Base-by-base conservation (phyloP, 2,888 invertebrate species). In the Scotopteryx bipunctaria region DNA sequence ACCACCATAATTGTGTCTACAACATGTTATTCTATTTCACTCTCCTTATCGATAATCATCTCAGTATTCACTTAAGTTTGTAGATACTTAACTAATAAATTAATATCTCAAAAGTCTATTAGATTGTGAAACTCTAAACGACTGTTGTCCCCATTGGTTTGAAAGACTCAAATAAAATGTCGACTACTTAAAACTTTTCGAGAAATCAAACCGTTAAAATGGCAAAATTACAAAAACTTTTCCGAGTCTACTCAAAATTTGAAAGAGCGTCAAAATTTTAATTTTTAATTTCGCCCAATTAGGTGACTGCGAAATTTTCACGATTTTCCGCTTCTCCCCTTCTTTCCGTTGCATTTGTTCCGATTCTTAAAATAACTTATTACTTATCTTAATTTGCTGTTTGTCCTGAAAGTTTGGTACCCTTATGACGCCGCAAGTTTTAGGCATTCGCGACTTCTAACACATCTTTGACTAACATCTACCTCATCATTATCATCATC, bases 351-450 rank as follows among this genome's bases (percentile, higher is more conserved):
- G 77, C 81, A 83, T 71, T 77, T 76, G 70, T 76, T 79, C 71
- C 71, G 73, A 78, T 83, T 83, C 77, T 80, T 82, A 76, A 78
- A 83, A 83, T 78, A 81, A 82, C 78, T 84, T 78, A 78, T 83
- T 81, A n/a, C n/a, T n/a, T n/a, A 81, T 84, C 79, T 71, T 76
- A 81, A 79, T 83, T 78, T 73, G 71, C 74, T 83, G 80, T 81
- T 81, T 83, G 72, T 74, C 78, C 69, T 69, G 63, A 75, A 81
- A 74, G 71, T 78, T 72, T 63, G 44, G 59, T 60, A 63, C 63
- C 61, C 61, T 63, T 59, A 43, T 2, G 8, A 43, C 56, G 61
- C 69, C 56, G 1, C 36, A 68, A 64, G 55, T 46, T 3, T 59
- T 0, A 46, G 63, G 43, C 19, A n/a, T 27, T 15, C 0, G 15